phyloP scores from a whole-genome alignment of 2,888 invertebrate species.

The Parnassius orleans region DNA sequence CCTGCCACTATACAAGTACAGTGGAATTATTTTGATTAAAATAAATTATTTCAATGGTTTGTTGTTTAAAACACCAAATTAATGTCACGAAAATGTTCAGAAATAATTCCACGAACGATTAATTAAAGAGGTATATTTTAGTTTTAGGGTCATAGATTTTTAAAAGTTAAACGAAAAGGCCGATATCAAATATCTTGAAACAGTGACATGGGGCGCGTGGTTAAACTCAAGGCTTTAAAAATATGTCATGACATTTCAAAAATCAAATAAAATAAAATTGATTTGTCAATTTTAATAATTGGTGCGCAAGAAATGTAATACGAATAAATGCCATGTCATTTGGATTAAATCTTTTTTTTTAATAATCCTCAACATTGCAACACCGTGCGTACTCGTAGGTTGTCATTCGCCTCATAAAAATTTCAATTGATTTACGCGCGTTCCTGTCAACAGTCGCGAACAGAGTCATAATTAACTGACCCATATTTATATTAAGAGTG shows the following conservation, averaged over 20 bases:
- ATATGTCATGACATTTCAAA: not conserved
- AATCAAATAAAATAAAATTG: not conserved
- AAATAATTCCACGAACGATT: no score
- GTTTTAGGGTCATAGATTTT: no score
- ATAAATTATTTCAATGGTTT: no score
- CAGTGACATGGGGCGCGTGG: no score
- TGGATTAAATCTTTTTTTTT: slow-evolving; percentile 1
- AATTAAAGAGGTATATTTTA: no score
- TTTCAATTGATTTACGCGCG: slow-evolving; percentile 26
- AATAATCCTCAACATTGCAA: slow-evolving; percentile 11
- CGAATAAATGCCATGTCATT: not conserved
- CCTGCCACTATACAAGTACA: no score
- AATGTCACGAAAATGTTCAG: no score
- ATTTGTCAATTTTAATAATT: not conserved
- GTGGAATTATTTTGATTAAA: no score
- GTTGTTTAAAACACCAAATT: no score
- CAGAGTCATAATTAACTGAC: slow-evolving; percentile 32
- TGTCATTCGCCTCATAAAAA: slow-evolving; percentile 7
- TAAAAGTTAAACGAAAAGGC: no score
- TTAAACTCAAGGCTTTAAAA: not conserved
- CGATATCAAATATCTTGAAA: no score
- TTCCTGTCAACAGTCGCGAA: slow-evolving; percentile 21
- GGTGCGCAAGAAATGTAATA: not conserved
- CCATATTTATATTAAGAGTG: slow-evolving; percentile 33
- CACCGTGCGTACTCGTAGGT: slow-evolving; percentile 5